A percentile compares a stretch with the other conserved stretches of the same genome.
Conservation (phyloP, 2,797 vertebrate genomes). For the Protosalanx chinensis region DNA sequence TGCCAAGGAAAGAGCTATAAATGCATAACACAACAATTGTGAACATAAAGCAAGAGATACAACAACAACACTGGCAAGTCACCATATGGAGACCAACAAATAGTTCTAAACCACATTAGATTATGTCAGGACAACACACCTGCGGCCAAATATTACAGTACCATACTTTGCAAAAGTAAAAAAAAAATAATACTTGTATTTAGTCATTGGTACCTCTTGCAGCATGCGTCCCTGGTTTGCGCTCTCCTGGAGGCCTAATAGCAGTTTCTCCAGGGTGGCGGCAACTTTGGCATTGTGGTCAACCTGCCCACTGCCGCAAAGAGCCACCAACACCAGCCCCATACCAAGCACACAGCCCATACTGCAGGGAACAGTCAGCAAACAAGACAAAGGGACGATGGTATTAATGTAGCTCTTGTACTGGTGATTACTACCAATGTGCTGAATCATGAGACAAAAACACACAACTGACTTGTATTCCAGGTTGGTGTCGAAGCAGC, state of each 20-base stretch:
- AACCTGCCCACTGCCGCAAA: slow-evolving; percentile 76
- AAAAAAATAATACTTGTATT: not conserved
- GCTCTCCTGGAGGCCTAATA: slow-evolving; percentile 73
- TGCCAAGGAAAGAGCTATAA: too few species aligned
- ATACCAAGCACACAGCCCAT: slow-evolving; percentile 87
- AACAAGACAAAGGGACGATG: not conserved
- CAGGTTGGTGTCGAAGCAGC: slow-evolving; percentile 82
- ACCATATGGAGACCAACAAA: too few species aligned
- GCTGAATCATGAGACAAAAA: not conserved
- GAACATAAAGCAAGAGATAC: too few species aligned
- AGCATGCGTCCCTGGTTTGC: slow-evolving; percentile 76
- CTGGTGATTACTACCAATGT: too few species aligned
- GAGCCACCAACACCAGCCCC: slow-evolving; percentile 81
- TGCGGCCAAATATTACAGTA: not conserved
- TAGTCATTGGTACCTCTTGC: slow-evolving; percentile 81
- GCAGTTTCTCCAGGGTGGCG: slow-evolving; percentile 71
- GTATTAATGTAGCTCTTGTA: too few species aligned
- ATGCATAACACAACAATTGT: too few species aligned
- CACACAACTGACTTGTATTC: slow-evolving; percentile 85
- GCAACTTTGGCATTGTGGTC: slow-evolving; percentile 70
- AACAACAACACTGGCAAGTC: too few species aligned
- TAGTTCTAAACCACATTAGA: too few species aligned
- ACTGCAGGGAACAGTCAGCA: slow-evolving; percentile 57
- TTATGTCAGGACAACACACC: too few species aligned
- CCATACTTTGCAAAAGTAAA: too few species aligned